Percentiles rank a stretch among this genome's conserved stretches.
These are phyloP conservation scores for Lamproptera curius DNA, from an alignment of 2,888 invertebrate genomes.

Conservation along the genomic window DNA sequence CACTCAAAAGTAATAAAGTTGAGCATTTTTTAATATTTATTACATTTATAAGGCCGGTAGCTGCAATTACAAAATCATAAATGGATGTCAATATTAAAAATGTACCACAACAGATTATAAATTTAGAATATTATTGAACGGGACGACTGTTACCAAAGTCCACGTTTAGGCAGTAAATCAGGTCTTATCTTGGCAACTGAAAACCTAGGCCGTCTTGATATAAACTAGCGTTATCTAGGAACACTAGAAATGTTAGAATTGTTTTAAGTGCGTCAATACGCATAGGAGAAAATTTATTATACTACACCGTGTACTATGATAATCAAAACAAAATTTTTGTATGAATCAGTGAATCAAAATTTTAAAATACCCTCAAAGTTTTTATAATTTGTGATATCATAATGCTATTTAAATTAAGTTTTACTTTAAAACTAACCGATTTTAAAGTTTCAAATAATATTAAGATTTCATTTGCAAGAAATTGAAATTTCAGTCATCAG, in stretches of 20 bases:
- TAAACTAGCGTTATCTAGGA: constrained; percentile 27
- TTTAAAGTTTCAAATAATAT: too few relatives aligned
- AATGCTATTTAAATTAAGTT: too few relatives aligned
- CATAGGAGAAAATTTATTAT: background rate
- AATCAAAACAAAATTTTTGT: too few relatives aligned
- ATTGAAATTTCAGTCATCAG: too few relatives aligned
- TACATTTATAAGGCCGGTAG: background rate
- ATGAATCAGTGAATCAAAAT: too few relatives aligned
- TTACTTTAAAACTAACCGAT: too few relatives aligned
- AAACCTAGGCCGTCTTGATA: constrained; percentile 28
- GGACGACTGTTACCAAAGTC: constrained; percentile 34
- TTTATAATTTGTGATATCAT: too few relatives aligned
- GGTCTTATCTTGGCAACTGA: constrained; percentile 30
- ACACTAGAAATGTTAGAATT: constrained; percentile 25
- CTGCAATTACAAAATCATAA: background rate
- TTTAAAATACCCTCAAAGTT: too few relatives aligned
- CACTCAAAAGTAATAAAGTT: too few relatives aligned
- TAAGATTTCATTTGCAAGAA: too few relatives aligned
- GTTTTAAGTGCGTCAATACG: constrained; percentile 17
- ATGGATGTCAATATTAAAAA: background rate
- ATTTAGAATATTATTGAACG: constrained; percentile 13
- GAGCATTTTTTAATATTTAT: too few relatives aligned
- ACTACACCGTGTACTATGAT: too few relatives aligned
- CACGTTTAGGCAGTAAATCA: constrained; percentile 38
- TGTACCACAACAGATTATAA: constrained; percentile 15